Conservation (phyloP, 1,140 invertebrate species). For the Pachypeltis micranthus region DNA sequence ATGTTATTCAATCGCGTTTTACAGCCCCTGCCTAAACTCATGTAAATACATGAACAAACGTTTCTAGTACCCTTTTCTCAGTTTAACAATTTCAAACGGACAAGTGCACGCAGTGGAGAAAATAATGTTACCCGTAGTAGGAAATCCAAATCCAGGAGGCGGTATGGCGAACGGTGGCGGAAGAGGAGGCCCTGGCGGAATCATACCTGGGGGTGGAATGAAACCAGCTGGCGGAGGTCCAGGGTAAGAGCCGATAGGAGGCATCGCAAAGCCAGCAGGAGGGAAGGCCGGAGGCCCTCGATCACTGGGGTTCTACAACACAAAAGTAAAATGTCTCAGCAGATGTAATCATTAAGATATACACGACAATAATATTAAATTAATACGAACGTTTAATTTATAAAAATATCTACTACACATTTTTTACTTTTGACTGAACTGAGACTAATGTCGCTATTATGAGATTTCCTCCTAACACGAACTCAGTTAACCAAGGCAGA, state of each 20-base stretch:
- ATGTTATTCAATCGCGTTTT: background rate
- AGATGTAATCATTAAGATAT: too few species aligned
- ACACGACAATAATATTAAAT: too few species aligned
- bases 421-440: too few species aligned
- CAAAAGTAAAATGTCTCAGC: too few species aligned
- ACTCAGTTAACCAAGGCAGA: too few species aligned
- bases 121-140: constrained; percentile 16
- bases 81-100: background rate
- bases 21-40: background rate
- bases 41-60: background rate
- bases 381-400: too few species aligned
- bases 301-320: constrained; percentile 15
- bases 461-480: too few species aligned
- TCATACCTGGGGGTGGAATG: constrained; percentile 36
- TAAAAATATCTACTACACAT: too few species aligned
- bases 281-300: constrained; percentile 14
- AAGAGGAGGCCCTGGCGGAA: constrained; percentile 38
- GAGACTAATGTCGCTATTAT: too few species aligned
- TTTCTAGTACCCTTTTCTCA: background rate
- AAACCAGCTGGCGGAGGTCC: constrained; percentile 31
- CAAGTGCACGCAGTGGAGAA: background rate
- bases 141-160: constrained; percentile 55
- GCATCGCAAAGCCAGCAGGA: constrained; percentile 13
- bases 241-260: constrained; percentile 21
- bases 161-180: constrained; percentile 50